Evolutionary conservation across 2,113 vertebrate genomes (phyloP), one percentile per base, ranked within the genome.

Genomic region (Dicentrarchus labrax): DNA sequence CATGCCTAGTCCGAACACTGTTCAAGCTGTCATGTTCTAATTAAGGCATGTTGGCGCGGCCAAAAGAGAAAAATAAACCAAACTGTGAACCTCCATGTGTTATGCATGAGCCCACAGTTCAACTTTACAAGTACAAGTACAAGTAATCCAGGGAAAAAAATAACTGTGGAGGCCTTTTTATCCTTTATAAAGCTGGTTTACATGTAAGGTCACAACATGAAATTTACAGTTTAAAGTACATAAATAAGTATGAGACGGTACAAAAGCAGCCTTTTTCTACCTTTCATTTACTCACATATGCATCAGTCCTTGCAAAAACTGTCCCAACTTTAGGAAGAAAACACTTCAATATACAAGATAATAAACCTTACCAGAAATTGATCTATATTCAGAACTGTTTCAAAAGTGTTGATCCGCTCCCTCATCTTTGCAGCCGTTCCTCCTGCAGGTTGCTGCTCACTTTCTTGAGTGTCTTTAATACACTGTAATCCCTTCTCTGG

Each of bases 341-440:
- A 67, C 3, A 64, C 12, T 30, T 57, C 19, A 59, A 24, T 9
- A 36, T 4, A 50, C 6, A 50, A 71, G 30, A 54, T 50, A 17
- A 39, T 22, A 24, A 51, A 64, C 11, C 95, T 96, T 95, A 96
- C 95, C 95, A 93, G 89, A 84, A 95, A 93, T 54, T 95, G 94
- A 85, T 96, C 94, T 56, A 94, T 86, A 78, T 96, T 96, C 83
- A 94, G 83, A 83, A 94, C 94, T 0, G 94, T 95, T 83, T 95
- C 91, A 87, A 94, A 94, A 22, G 94, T 95, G 82, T 95, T 95
- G 92, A 94, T 94, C 48, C 85, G 91, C 76, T 95, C 93, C 48
- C 76, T 89, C 93, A 96, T 95, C 78, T 75, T 93, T 70, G 66
- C 71, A 45, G 77, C 57, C 3, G 51, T n/a, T 90, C 83, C 78